phyloP scores from a whole-genome alignment of 2,797 vertebrate species.

The Bradypodion ventrale region DNA sequence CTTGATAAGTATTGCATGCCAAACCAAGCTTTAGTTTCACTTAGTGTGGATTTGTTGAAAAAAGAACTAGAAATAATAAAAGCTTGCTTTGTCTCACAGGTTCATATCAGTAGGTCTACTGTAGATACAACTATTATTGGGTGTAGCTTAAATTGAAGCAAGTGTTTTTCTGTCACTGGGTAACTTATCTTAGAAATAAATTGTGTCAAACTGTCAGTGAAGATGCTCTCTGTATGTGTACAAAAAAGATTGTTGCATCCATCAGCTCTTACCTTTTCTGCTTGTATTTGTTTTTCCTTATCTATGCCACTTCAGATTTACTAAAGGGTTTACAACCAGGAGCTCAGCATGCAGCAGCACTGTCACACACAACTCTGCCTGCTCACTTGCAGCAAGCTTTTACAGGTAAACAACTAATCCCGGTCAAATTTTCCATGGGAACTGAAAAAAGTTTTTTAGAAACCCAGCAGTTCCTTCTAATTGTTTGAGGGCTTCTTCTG shows the following conservation, averaged over 20 bases:
- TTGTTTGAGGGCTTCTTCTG: neutral
- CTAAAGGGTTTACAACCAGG: constrained; percentile 97
- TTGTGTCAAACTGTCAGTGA: too few relatives aligned
- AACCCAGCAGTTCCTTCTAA: neutral
- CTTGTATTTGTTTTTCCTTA: constrained; percentile 22
- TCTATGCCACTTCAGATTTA: constrained; percentile 82
- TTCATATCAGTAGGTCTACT: too few relatives aligned
- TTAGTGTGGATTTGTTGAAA: too few relatives aligned
- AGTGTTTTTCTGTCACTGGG: too few relatives aligned
- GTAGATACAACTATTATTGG: too few relatives aligned
- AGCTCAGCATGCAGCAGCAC: constrained; percentile 84
- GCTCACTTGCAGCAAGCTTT: constrained; percentile 94
- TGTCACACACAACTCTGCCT: constrained; percentile 87
- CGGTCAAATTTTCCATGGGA: neutral
- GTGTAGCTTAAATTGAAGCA: too few relatives aligned
- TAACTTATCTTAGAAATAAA: too few relatives aligned
- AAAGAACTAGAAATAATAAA: too few relatives aligned
- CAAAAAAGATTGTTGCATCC: neutral
- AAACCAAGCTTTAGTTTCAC: too few relatives aligned
- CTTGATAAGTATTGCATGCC: neutral
- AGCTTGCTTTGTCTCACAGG: too few relatives aligned
- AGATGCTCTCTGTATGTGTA: neutral
- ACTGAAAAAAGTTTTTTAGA: too few relatives aligned
- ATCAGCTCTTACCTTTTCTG: constrained; percentile 11
- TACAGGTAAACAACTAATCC: constrained; percentile 74